Conservation (phyloP, 2,888 invertebrate genomes). For the Megalurothrips usitatus region DNA sequence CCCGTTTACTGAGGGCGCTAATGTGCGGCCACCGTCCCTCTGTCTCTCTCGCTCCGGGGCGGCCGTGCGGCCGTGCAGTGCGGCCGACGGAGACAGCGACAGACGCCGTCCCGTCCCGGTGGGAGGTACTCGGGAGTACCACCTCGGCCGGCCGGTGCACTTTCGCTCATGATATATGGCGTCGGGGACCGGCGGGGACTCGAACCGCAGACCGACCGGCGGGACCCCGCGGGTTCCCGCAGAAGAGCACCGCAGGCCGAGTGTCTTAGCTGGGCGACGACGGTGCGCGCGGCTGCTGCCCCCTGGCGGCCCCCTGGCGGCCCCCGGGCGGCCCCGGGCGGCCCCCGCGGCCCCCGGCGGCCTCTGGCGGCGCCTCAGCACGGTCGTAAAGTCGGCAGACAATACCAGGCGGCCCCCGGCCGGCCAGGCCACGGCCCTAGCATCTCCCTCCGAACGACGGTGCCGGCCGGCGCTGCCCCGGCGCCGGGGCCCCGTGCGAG, state of each 20-base stretch:
- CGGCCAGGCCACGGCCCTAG: too few relatives aligned
- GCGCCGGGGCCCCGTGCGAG: too few relatives aligned
- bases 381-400: neutral
- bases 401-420: neutral
- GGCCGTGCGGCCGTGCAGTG: neutral
- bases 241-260: neutral
- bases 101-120: neutral
- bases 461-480: neutral
- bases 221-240: neutral
- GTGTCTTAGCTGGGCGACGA: neutral
- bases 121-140: neutral
- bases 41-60: neutral
- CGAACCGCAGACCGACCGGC: neutral
- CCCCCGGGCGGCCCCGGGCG: neutral
- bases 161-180: slow-evolving; percentile 11
- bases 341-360: neutral
- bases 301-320: neutral
- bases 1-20: too few relatives aligned
- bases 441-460: neutral
- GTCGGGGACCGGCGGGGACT: neutral
- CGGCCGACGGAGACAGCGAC: neutral
- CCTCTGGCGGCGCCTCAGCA: neutral
- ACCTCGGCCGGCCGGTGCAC: neutral
- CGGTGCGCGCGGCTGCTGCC: neutral
- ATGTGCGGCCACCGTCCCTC: neutral